Percentiles rank a stretch among this genome's conserved stretches.
Conservation (phyloP, 2,888 invertebrate species). For the Metalampra italica region DNA sequence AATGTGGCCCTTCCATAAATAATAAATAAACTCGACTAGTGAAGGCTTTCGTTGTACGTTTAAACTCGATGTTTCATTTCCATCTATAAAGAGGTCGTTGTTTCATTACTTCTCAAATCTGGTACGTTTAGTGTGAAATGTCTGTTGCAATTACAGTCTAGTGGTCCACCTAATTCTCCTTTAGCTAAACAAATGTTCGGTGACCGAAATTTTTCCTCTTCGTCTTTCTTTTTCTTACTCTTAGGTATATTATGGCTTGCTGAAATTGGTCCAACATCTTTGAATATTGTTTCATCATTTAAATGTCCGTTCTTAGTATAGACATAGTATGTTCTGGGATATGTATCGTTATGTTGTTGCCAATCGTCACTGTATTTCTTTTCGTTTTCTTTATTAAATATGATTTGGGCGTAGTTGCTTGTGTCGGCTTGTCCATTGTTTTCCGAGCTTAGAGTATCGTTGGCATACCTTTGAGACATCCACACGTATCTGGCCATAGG, state of each 20-base stretch:
- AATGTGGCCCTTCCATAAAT: conserved; percentile 8
- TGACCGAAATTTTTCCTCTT: conserved; percentile 55
- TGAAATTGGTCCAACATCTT: conserved; percentile 37
- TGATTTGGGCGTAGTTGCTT: conserved; percentile 47
- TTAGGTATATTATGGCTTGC: conserved; percentile 42
- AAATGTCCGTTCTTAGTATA: conserved; percentile 39
- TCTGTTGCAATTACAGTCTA: conserved; percentile 64
- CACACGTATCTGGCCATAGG: conserved; percentile 67
- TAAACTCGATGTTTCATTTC: conserved; percentile 8
- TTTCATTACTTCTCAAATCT: conserved; percentile 54
- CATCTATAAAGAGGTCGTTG: conserved; percentile 58
- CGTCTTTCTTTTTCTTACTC: conserved; percentile 42
- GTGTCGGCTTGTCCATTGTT: conserved; percentile 24
- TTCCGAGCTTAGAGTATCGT: conserved; percentile 48
- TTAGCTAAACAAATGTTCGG: conserved; percentile 67
- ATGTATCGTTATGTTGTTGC: conserved; percentile 35
- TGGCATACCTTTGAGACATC: conserved; percentile 65
- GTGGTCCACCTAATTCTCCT: conserved; percentile 54
- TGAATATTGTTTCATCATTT: conserved; percentile 25
- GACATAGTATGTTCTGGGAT: conserved; percentile 42
- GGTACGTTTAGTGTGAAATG: conserved; percentile 68
- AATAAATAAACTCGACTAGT: conserved; percentile 58
- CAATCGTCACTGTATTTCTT: conserved; percentile 47
- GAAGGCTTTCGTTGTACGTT: conserved; percentile 35
- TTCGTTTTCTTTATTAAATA: conserved; percentile 44